These are phyloP conservation scores for Gisinianus flammeolus DNA, from an alignment of 2,888 invertebrate species.

Conservation along the genomic window DNA sequence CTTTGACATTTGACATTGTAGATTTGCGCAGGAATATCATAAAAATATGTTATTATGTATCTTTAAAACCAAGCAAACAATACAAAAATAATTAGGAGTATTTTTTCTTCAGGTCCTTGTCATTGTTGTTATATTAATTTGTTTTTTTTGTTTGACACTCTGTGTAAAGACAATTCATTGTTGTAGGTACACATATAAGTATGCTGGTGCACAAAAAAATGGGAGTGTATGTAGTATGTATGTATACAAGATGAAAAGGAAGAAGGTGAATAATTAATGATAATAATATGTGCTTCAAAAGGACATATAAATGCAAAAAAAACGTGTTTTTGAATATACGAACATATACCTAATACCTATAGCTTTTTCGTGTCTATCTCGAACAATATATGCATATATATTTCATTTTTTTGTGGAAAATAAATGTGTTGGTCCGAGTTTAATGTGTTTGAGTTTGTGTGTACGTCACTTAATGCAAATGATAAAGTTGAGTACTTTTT, in stretches of 20 bases:
- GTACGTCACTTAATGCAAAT: not conserved
- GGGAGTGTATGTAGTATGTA: constrained; percentile 22
- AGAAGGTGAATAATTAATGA: no score
- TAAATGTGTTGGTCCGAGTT: not conserved
- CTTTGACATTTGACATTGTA: constrained; percentile 5
- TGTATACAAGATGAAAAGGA: constrained; percentile 34
- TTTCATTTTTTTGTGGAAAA: not conserved
- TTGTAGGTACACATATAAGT: constrained; percentile 22
- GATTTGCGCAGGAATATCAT: constrained; percentile 6
- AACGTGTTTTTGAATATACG: not conserved
- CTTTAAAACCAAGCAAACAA: constrained; percentile 11
- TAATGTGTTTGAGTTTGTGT: not conserved
- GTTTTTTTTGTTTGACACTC: not conserved
- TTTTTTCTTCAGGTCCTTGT: not conserved
- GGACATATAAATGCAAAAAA: not conserved
- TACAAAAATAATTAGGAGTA: constrained; percentile 1
- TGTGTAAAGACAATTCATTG: constrained; percentile 36
- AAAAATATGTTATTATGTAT: constrained; percentile 8
- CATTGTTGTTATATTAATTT: not conserved
- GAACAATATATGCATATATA: not conserved
- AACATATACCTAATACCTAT: not conserved
- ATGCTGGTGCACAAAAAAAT: constrained; percentile 31
- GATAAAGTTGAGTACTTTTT: not conserved
- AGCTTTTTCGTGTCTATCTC: not conserved
- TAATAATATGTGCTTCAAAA: constrained; percentile 36